Conservation (phyloP, 2,888 invertebrate species). For the Mythimna vitellina region DNA sequence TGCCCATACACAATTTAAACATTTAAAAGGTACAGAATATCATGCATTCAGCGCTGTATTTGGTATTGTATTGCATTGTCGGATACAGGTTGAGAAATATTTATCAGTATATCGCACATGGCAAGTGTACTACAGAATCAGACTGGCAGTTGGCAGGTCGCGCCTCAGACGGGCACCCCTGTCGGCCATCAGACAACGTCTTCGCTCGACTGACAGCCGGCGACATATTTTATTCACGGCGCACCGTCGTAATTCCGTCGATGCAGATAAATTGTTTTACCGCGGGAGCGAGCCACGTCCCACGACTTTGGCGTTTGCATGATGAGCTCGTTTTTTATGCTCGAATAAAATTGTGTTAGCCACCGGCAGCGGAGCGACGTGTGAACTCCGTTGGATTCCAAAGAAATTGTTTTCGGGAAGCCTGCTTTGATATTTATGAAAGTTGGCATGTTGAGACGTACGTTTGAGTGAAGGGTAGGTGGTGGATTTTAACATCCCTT, state of each 20-base stretch:
- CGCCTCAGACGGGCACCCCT: slow-evolving; percentile 71
- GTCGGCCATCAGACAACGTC: slow-evolving; percentile 75
- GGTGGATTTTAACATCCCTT: slow-evolving; percentile 73
- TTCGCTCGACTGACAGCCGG: slow-evolving; percentile 86
- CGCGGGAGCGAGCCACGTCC: slow-evolving; percentile 87
- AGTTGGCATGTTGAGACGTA: slow-evolving; percentile 81
- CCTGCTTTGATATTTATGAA: slow-evolving; percentile 90
- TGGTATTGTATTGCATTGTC: slow-evolving; percentile 39
- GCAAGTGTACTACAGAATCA: slow-evolving; percentile 21
- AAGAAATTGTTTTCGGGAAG: slow-evolving; percentile 87
- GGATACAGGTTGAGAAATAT: slow-evolving; percentile 39
- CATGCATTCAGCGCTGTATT: slow-evolving; percentile 30
- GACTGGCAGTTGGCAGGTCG: slow-evolving; percentile 38
- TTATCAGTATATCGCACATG: slow-evolving; percentile 30
- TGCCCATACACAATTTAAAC: slow-evolving; percentile 6
- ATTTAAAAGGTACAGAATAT: slow-evolving; percentile 22
- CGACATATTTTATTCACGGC: slow-evolving; percentile 90
- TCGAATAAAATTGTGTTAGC: slow-evolving; percentile 90
- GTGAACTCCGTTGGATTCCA: slow-evolving; percentile 82
- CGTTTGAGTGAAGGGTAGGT: slow-evolving; percentile 83
- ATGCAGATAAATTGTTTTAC: slow-evolving; percentile 91
- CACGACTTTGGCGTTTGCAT: slow-evolving; percentile 89
- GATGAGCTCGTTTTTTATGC: slow-evolving; percentile 91
- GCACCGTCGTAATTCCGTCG: slow-evolving; percentile 89
- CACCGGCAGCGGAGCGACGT: slow-evolving; percentile 80